These are phyloP conservation scores for Loris lydekkerianus DNA, from an alignment of 2,797 vertebrate genomes.

Conservation along the genomic window DNA sequence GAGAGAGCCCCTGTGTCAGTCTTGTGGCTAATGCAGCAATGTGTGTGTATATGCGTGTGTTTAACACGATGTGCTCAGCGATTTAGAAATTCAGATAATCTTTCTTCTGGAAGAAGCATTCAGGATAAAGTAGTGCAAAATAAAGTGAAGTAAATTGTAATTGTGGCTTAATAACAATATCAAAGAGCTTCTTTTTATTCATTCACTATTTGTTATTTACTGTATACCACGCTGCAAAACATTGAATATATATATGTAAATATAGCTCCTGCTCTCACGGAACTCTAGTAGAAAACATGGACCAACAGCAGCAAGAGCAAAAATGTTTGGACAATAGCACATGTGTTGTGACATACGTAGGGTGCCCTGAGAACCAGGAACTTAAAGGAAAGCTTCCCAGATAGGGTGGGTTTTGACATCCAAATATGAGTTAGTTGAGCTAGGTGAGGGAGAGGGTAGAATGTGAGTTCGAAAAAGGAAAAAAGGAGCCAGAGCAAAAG, in stretches of 20 bases:
- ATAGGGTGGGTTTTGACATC: background rate
- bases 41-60: background rate
- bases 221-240: background rate
- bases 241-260: background rate
- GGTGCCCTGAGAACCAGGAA: background rate
- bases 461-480: conserved; percentile 1
- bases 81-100: background rate
- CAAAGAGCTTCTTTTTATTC: conserved; percentile 23
- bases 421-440: background rate
- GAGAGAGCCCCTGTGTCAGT: background rate
- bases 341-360: background rate
- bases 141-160: conserved; percentile 10
- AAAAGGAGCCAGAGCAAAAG: conserved; percentile 3
- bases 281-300: background rate
- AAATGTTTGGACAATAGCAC: background rate
- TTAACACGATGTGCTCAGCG: background rate
- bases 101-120: conserved; percentile 6
- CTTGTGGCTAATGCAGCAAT: background rate
- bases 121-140: conserved; percentile 39
- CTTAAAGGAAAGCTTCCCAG: background rate
- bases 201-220: conserved; percentile 19
- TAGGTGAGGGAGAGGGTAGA: background rate
- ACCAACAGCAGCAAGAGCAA: background rate
- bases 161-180: background rate
- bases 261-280: background rate